A percentile compares a stretch with the other conserved stretches of the same genome.
Conservation (phyloP, 2,797 vertebrate species). For the Chaenodraco wilsoni region DNA sequence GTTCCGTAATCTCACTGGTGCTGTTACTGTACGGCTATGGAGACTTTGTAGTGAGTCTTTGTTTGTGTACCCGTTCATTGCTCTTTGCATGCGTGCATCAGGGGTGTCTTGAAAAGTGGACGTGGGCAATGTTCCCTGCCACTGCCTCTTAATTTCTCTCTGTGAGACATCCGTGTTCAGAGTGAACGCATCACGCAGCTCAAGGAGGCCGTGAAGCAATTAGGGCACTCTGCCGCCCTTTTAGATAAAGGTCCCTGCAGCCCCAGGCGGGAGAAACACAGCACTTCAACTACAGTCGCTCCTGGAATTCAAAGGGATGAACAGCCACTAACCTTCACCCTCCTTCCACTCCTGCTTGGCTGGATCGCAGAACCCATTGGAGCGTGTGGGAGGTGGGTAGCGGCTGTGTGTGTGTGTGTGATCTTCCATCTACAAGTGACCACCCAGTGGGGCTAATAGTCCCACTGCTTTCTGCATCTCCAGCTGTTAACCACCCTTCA, state of each 20-base stretch:
- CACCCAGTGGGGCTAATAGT: conserved; percentile 63
- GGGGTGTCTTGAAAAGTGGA: conserved; percentile 65
- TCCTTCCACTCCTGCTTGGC: conserved; percentile 41
- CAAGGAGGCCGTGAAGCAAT: conserved; percentile 76
- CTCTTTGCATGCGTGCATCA: conserved; percentile 37
- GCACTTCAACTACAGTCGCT: conserved; percentile 50
- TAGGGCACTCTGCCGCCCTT: conserved; percentile 67
- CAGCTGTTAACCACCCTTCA: conserved; percentile 57
- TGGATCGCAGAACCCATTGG: conserved; percentile 43
- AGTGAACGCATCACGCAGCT: conserved; percentile 59
- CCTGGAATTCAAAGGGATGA: conserved; percentile 66
- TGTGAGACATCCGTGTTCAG: conserved; percentile 60
- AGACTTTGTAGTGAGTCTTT: conserved; percentile 37
- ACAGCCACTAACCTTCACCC: conserved; percentile 48
- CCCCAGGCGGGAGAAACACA: conserved; percentile 61
- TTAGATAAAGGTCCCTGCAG: conserved; percentile 71
- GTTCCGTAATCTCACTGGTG: conserved; percentile 41
- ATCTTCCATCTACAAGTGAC: conserved; percentile 63
- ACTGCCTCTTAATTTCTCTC: conserved; percentile 61
- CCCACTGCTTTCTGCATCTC: conserved; percentile 43
- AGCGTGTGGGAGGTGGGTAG: conserved; percentile 40
- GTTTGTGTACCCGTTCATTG: conserved; percentile 36
- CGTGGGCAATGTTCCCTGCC: conserved; percentile 46
- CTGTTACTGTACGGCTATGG: conserved; percentile 51
- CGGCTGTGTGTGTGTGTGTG: conserved; percentile 39